Evolutionary conservation across 2,797 vertebrate species (phyloP), one percentile per base, ranked within the genome.

Genomic region (Chloroceryle amazona): DNA sequence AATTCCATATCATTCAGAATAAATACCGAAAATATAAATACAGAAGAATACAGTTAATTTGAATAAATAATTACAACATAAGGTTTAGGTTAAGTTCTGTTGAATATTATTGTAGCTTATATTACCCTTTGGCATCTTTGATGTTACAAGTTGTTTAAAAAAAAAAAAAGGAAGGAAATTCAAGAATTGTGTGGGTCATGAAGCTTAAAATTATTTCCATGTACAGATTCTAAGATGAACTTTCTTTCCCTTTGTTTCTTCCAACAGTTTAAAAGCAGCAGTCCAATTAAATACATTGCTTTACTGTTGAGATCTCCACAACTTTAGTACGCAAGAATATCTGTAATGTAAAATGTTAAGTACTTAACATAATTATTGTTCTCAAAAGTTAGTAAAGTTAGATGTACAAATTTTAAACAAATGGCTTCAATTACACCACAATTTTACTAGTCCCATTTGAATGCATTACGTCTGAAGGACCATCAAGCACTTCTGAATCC

Each of bases 1-100:
- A 99, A 99, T 97, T 98, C 98, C 98, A 98, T 98, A 98, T 99
- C 98, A 99, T 99, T 99, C 98, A 98, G 99, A 99, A 99, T 99
- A 99, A 99, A 99, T 99, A 99, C 98, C 35, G 97, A 98, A 98
- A 99, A 98, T 98, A 98, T 98, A 98, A 99, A 98, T 98, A 99
- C 98, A 98, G 98, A 98, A 98, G 97, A 98, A 97, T 98, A 98
- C 96, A 97, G 97, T 97, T 98, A 98, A 96, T 98, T 96, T 96
- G 96, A 98, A 98, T 98, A 98, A 98, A 98, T 98, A 97, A 98
- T 98, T 98, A 98, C 96, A 98, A 98, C 96, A 58, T 97, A 98
- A 98, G 89, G 88, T 98, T 97, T 98, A 98, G 94, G 95, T 98
- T 98, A 98, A 95, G 78, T 96, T 97, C 95, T 96, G 96, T 95